These are phyloP conservation scores for Xestobium rufovillosum DNA, from an alignment of 2,888 invertebrate genomes.

Conservation along the genomic window DNA sequence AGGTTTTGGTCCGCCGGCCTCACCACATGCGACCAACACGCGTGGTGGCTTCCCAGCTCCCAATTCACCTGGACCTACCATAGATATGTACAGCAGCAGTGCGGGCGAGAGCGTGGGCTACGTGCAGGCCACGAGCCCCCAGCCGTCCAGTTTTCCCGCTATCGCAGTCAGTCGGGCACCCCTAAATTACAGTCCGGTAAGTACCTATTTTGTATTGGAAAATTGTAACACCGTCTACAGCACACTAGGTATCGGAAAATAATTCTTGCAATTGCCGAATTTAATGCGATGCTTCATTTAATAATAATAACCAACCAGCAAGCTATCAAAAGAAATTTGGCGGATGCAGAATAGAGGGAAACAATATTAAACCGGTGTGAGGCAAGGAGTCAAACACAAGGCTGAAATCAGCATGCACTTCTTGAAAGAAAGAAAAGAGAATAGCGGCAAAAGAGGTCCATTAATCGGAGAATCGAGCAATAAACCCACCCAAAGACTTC, in stretches of 20 bases:
- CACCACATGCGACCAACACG: slow-evolving; percentile 61
- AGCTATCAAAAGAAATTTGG: too few species aligned
- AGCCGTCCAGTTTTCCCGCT: slow-evolving; percentile 91
- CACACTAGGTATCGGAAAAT: slow-evolving; percentile 1
- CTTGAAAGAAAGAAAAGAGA: too few species aligned
- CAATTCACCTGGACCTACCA: slow-evolving; percentile 84
- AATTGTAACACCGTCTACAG: too few species aligned
- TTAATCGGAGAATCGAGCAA: too few species aligned
- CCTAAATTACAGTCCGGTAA: slow-evolving; percentile 89
- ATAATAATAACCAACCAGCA: too few species aligned
- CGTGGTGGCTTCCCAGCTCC: slow-evolving; percentile 80
- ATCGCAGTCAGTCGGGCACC: slow-evolving; percentile 90
- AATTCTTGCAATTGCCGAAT: not conserved
- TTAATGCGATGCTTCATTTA: too few species aligned
- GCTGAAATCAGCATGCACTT: too few species aligned
- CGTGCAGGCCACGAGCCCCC: slow-evolving; percentile 95
- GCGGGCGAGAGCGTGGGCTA: slow-evolving; percentile 80
- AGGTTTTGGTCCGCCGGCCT: slow-evolving; percentile 74
- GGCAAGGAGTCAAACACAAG: too few species aligned
- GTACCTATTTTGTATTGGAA: slow-evolving; percentile 37
- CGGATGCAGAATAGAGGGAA: too few species aligned
- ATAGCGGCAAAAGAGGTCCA: too few species aligned
- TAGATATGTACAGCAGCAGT: slow-evolving; percentile 90
- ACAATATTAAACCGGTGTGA: too few species aligned
- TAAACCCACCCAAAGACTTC: too few species aligned